phyloP scores from a whole-genome alignment of 2,797 vertebrate species.

The Crocidura indochinensis region DNA sequence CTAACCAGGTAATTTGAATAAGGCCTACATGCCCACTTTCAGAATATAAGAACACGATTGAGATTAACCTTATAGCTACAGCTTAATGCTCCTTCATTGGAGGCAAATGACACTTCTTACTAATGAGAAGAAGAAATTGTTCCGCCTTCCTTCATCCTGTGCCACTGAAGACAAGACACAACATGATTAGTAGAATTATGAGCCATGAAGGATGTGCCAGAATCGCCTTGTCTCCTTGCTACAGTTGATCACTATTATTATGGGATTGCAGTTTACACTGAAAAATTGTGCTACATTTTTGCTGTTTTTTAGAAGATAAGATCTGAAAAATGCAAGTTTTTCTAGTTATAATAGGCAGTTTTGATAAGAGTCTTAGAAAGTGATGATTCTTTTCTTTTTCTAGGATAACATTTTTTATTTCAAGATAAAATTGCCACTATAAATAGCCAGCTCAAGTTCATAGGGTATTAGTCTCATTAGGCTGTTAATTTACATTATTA shows the following conservation, averaged over 20 bases:
- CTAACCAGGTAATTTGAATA: not conserved
- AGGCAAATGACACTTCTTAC: not conserved
- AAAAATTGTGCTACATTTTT: not conserved
- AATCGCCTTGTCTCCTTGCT: not conserved
- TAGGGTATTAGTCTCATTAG: conserved; percentile 65
- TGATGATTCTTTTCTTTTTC: conserved; percentile 48
- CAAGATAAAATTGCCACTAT: conserved; percentile 72
- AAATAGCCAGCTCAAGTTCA: conserved; percentile 73
- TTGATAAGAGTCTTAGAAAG: conserved; percentile 69
- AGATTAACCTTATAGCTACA: conserved; percentile 8
- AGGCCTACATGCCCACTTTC: not conserved
- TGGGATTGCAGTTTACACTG: conserved; percentile 42
- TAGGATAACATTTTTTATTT: conserved; percentile 78
- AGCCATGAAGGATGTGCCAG: conserved; percentile 3
- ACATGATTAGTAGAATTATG: conserved; percentile 44
- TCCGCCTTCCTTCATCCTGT: not conserved
- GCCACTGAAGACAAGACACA: conserved; percentile 37
- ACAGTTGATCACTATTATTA: conserved; percentile 38
- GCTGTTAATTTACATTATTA: conserved; percentile 71
- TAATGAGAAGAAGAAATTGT: conserved; percentile 45
- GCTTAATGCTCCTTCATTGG: too few species aligned
- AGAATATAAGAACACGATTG: not conserved
- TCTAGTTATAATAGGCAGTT: conserved; percentile 48
- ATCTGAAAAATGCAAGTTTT: conserved; percentile 72
- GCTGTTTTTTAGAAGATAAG: conserved; percentile 44